Conservation (phyloP, 2,797 vertebrate species). For the Pyrocephalus nanus region DNA sequence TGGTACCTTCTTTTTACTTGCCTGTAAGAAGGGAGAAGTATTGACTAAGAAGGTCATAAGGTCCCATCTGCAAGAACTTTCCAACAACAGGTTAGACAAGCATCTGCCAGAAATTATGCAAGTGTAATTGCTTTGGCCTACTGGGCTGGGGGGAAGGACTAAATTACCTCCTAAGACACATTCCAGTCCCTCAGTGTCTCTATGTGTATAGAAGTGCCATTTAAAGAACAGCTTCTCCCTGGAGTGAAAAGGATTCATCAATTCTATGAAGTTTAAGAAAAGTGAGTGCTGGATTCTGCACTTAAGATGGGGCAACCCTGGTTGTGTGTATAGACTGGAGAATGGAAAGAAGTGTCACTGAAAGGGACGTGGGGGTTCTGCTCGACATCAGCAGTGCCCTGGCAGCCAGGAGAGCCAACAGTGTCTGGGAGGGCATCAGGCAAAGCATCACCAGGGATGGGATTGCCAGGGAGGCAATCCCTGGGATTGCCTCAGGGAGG, state of each 20-base stretch:
- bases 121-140: background rate
- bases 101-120: background rate
- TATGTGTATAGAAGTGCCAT: background rate
- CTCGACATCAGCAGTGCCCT: rapidly evolving
- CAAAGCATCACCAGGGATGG: rapidly evolving
- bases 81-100: background rate
- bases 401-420: background rate
- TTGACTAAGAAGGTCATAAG: background rate
- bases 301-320: background rate
- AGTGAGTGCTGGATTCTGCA: background rate
- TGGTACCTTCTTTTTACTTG: background rate
- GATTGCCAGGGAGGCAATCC: too few relatives aligned
- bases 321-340: background rate
- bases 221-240: background rate
- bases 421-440: background rate
- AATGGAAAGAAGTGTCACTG: rapidly evolving
- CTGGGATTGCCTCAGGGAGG: background rate
- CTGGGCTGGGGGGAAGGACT: background rate
- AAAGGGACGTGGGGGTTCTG: background rate
- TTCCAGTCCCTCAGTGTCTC: background rate
- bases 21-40: background rate
- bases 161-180: background rate
- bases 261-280: too few relatives aligned
- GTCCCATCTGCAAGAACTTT: background rate
- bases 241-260: background rate